A percentile compares a stretch with the other conserved stretches of the same genome.
Conservation (phyloP, 2,113 vertebrate genomes). For the Amphiprion ocellaris region DNA sequence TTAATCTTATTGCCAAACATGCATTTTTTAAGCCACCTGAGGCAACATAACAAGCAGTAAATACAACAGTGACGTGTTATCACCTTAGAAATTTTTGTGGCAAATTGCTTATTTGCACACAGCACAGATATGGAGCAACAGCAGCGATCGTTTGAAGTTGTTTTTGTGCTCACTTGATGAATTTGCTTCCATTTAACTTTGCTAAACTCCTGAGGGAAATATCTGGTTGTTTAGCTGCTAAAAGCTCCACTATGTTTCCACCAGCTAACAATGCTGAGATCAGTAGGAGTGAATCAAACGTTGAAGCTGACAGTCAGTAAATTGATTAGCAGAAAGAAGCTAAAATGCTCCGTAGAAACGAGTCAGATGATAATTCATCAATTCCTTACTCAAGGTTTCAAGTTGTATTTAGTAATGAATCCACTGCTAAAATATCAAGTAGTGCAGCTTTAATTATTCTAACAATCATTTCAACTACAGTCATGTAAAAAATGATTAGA, state of each 20-base stretch:
- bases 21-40: neutral
- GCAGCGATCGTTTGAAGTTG: neutral
- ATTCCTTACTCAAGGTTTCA: neutral
- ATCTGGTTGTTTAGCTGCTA: neutral
- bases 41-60: too few relatives aligned
- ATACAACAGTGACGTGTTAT: neutral
- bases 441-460: neutral
- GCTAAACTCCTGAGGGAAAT: neutral
- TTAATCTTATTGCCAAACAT: too few relatives aligned
- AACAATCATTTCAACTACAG: conserved; percentile 7
- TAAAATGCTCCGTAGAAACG: neutral
- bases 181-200: neutral
- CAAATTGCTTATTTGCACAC: neutral
- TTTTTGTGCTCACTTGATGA: neutral
- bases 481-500: too few relatives aligned
- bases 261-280: neutral
- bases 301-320: neutral
- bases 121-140: neutral
- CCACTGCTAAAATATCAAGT: neutral
- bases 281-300: too few relatives aligned
- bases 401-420: neutral
- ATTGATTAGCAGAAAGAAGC: neutral
- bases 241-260: neutral
- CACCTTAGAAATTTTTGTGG: neutral
- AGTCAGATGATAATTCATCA: neutral